A percentile compares a stretch with the other conserved stretches of the same genome.
Conservation (phyloP, 2,113 vertebrate species). For the Solea solea region DNA sequence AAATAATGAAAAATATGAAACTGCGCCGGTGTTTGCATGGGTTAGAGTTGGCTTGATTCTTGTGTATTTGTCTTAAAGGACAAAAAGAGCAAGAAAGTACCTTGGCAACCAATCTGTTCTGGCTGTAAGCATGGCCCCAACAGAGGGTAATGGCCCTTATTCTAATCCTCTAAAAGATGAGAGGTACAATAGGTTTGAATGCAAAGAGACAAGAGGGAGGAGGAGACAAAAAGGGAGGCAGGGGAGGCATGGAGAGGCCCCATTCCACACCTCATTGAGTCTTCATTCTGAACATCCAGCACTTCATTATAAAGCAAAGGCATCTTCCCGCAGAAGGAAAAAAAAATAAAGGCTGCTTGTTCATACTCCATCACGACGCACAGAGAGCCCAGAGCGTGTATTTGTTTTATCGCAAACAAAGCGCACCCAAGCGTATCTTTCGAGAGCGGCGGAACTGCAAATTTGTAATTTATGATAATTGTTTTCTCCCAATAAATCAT, state of each 20-base stretch:
- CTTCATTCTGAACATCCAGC: constrained; percentile 49
- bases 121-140: constrained; percentile 32
- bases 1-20: not conserved
- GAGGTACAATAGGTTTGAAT: constrained; percentile 45
- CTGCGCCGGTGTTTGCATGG: not conserved
- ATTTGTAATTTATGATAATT: constrained; percentile 75
- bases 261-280: constrained; percentile 74
- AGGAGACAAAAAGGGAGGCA: constrained; percentile 24
- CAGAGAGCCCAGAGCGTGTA: constrained; percentile 17
- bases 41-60: constrained; percentile 1
- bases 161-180: constrained; percentile 65
- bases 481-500: constrained; percentile 57
- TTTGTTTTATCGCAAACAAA: constrained; percentile 62
- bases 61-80: constrained; percentile 6
- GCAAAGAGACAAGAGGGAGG: constrained; percentile 35
- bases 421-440: constrained; percentile 30
- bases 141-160: constrained; percentile 64
- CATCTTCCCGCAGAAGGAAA: constrained; percentile 25
- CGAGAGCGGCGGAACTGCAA: constrained; percentile 7
- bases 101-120: constrained; percentile 34
- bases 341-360: constrained; percentile 46
- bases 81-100: constrained; percentile 29
- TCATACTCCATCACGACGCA: constrained; percentile 52
- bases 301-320: constrained; percentile 68
- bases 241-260: constrained; percentile 50